phyloP scores from a whole-genome alignment of 2,888 invertebrate species.

The Aleiodes leptofemur region DNA sequence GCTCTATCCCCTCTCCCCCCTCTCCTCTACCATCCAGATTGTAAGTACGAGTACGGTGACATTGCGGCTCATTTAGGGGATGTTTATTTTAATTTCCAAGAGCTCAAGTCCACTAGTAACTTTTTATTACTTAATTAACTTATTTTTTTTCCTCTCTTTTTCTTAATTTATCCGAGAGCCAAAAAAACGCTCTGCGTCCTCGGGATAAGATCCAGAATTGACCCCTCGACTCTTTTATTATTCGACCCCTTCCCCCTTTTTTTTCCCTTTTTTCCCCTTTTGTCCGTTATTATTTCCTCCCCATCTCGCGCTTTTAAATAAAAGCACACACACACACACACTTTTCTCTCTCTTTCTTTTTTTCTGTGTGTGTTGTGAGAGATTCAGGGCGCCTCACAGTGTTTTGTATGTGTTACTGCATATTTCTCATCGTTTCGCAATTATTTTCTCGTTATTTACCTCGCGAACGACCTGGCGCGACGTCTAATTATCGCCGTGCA shows the following conservation, averaged over 20 bases:
- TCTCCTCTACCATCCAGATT: background rate
- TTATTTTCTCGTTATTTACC: slow-evolving; percentile 73
- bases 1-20: too few species aligned
- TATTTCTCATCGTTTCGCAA: slow-evolving; percentile 62
- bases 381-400: slow-evolving; percentile 1
- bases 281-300: slow-evolving; percentile 10
- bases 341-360: too few species aligned
- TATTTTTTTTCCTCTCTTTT: slow-evolving; percentile 55
- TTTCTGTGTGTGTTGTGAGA: background rate
- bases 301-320: slow-evolving; percentile 26
- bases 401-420: slow-evolving; percentile 52
- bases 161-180: slow-evolving; percentile 49
- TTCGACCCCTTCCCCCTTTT: slow-evolving; percentile 10
- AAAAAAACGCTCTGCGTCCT: slow-evolving; percentile 26
- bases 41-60: slow-evolving; percentile 45
- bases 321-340: slow-evolving; percentile 10
- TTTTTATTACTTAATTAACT: slow-evolving; percentile 73
- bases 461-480: slow-evolving; percentile 59
- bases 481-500: slow-evolving; percentile 72
- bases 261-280: slow-evolving; percentile 4
- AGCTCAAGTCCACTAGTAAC: slow-evolving; percentile 55
- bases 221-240: slow-evolving; percentile 36
- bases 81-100: slow-evolving; percentile 72
- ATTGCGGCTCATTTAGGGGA: slow-evolving; percentile 71
- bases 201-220: slow-evolving; percentile 26